Evolutionary conservation across 2,888 invertebrate genomes (phyloP).

Genomic region (Nephrotoma guestfalica): DNA sequence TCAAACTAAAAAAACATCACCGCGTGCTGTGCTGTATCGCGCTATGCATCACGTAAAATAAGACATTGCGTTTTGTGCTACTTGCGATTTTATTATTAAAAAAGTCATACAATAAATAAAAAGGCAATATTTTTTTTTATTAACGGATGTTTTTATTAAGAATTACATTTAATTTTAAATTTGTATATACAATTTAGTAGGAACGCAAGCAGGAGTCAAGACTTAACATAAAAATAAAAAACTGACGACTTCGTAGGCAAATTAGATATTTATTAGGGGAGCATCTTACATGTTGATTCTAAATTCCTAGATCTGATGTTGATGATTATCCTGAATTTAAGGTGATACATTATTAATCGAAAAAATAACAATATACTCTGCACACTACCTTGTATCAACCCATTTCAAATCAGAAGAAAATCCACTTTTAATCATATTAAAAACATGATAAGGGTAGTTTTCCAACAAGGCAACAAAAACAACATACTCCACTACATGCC

Average conservation of each 20-base stretch:
- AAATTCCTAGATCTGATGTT: background rate
- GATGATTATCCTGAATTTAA: background rate
- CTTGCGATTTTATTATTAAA: background rate
- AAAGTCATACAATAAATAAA: background rate
- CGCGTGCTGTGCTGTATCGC: background rate
- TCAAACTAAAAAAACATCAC: background rate
- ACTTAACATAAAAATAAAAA: background rate
- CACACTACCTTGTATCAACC: background rate
- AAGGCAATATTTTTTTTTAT: background rate
- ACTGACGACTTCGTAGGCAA: background rate
- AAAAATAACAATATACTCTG: background rate
- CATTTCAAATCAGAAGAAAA: background rate
- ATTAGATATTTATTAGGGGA: background rate
- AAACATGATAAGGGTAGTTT: background rate
- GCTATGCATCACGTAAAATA: background rate
- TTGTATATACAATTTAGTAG: background rate
- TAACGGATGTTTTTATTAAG: background rate
- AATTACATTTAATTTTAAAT: background rate
- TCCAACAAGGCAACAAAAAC: background rate
- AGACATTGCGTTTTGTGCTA: background rate
- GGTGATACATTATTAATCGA: background rate
- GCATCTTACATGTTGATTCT: background rate
- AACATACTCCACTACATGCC: background rate
- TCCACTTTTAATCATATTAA: background rate
- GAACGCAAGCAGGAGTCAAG: background rate